Conservation (phyloP, 2,113 vertebrate species). For the Panthera tigris region DNA sequence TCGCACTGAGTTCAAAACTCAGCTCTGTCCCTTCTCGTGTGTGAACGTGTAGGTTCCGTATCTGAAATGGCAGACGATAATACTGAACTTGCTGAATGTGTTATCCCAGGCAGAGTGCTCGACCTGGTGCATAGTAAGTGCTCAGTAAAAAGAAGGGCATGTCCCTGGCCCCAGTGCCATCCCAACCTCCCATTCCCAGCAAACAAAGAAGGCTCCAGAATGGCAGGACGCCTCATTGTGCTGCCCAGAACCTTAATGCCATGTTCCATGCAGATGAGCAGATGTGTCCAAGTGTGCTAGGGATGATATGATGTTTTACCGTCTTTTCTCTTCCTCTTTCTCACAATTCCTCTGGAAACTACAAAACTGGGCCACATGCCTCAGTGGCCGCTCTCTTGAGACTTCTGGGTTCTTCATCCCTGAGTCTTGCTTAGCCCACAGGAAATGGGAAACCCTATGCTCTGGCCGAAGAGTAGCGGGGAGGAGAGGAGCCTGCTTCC, state of each 20-base stretch:
- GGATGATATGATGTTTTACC: background rate
- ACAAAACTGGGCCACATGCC: background rate
- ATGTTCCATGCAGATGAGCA: fast-evolving
- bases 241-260: background rate
- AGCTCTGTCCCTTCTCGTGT: background rate
- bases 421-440: background rate
- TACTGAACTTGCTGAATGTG: fast-evolving
- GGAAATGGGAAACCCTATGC: background rate
- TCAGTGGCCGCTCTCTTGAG: background rate
- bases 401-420: fast-evolving
- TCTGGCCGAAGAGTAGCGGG: background rate
- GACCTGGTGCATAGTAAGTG: background rate
- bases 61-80: background rate
- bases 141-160: background rate
- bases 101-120: background rate
- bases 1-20: background rate
- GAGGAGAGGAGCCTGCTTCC: background rate
- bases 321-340: background rate
- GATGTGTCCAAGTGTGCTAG: background rate
- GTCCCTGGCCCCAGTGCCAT: fast-evolving
- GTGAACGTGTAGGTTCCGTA: background rate
- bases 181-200: fast-evolving
- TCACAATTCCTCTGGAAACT: background rate
- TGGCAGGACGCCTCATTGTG: fast-evolving
- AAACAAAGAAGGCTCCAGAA: background rate